Percentiles rank a stretch among this genome's conserved stretches.
Evolutionary conservation across 1,140 invertebrate genomes (phyloP).

Genomic region (Zaprionus nigranus): DNA sequence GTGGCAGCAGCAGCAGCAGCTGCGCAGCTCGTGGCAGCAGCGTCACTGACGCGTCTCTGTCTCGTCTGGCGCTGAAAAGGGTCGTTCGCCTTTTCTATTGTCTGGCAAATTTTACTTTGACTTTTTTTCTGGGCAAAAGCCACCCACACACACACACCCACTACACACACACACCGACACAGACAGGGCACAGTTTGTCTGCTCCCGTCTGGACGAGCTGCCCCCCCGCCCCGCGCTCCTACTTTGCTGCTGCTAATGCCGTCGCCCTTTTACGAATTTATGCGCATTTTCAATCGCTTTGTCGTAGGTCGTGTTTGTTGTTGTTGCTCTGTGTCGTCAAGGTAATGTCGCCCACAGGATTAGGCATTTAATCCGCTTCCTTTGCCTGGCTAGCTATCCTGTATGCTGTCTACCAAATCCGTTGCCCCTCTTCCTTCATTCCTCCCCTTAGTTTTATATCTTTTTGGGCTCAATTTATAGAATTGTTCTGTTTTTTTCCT

Average conservation of each 20-base stretch:
- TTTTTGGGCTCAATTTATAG: neutral
- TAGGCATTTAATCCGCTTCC: conserved; percentile 37
- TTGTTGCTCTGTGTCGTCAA: conserved; percentile 68
- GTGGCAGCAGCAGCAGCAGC: conserved; percentile 36
- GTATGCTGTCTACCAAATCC: neutral
- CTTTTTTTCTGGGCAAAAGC: conserved; percentile 42
- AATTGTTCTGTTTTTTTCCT: neutral
- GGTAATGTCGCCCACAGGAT: conserved; percentile 78
- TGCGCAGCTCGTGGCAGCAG: conserved; percentile 17
- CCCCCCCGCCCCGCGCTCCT: conserved; percentile 8
- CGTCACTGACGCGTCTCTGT: conserved; percentile 19
- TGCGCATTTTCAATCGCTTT: conserved; percentile 81
- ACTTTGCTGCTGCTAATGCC: conserved; percentile 19
- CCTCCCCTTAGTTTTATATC: neutral
- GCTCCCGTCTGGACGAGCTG: conserved; percentile 21
- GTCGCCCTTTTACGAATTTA: conserved; percentile 55
- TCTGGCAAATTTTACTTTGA: conserved; percentile 77
- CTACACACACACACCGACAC: neutral
- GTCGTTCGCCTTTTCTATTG: conserved; percentile 83
- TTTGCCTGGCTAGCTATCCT: neutral
- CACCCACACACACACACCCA: conserved; percentile 17
- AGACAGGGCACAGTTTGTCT: conserved; percentile 11
- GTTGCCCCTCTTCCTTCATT: neutral
- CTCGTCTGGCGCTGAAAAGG: conserved; percentile 80
- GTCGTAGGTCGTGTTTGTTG: conserved; percentile 81